Evolutionary conservation across 2,888 invertebrate genomes (phyloP).

Genomic region (Ypsolopha sequella): DNA sequence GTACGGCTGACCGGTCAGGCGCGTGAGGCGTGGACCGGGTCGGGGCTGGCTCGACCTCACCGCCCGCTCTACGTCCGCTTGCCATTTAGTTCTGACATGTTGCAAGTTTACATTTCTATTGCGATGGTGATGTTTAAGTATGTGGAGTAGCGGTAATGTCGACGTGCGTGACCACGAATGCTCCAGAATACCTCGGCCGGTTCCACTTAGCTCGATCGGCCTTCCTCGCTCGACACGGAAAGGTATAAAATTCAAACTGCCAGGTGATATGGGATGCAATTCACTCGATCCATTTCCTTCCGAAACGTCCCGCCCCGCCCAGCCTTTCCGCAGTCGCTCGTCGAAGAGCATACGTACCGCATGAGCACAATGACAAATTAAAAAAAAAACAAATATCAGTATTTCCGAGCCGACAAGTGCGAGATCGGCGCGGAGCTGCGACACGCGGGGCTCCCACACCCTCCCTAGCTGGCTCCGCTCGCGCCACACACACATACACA

Average conservation of each 20-base stretch:
- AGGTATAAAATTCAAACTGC: slow-evolving; percentile 69
- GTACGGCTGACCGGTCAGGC: slow-evolving; percentile 23
- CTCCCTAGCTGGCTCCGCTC: slow-evolving; percentile 66
- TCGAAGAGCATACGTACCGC: background rate
- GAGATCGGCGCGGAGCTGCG: slow-evolving; percentile 32
- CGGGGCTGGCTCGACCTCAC: slow-evolving; percentile 51
- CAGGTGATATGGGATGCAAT: slow-evolving; percentile 71
- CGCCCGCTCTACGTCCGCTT: slow-evolving; percentile 32
- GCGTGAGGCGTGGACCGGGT: slow-evolving; percentile 45
- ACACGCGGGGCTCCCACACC: slow-evolving; percentile 39
- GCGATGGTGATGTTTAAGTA: slow-evolving; percentile 59
- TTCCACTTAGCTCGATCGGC: slow-evolving; percentile 67
- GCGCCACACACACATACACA: slow-evolving; percentile 57
- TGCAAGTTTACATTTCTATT: slow-evolving; percentile 63
- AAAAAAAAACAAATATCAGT: background rate
- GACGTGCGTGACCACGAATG: slow-evolving; percentile 67
- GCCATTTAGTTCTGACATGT: slow-evolving; percentile 55
- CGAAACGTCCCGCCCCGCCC: slow-evolving; percentile 46
- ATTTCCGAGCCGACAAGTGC: slow-evolving; percentile 3
- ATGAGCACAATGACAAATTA: background rate
- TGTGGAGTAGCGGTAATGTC: slow-evolving; percentile 66
- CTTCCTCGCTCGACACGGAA: slow-evolving; percentile 69
- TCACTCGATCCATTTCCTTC: slow-evolving; percentile 53
- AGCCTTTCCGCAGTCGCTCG: slow-evolving; percentile 38
- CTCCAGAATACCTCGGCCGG: slow-evolving; percentile 65